Evolutionary conservation across 2,888 invertebrate genomes (phyloP).

Genomic region (Unio pictorum): DNA sequence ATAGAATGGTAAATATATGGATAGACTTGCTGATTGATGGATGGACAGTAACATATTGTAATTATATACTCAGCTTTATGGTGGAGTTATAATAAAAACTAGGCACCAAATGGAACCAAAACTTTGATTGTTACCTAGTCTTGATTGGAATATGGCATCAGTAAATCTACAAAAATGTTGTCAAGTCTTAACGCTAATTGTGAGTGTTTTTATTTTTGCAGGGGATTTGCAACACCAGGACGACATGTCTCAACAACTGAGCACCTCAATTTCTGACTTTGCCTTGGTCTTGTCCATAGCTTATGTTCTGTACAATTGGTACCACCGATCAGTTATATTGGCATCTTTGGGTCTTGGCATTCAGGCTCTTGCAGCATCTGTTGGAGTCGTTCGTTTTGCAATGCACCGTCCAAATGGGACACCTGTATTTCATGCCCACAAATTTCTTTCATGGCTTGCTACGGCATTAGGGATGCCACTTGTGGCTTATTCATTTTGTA

Average conservation of each 20-base stretch:
- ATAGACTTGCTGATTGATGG: too few species aligned
- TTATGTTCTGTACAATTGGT: constrained; percentile 46
- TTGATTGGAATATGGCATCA: too few species aligned
- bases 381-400: constrained; percentile 59
- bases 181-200: too few species aligned
- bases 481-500: constrained; percentile 57
- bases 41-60: too few species aligned
- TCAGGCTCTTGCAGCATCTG: constrained; percentile 58
- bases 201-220: constrained; percentile 3
- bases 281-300: constrained; percentile 53
- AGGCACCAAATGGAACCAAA: too few species aligned
- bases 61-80: too few species aligned
- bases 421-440: constrained; percentile 41
- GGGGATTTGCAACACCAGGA: not conserved
- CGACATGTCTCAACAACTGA: constrained; percentile 52
- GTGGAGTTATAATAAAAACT: too few species aligned
- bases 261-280: constrained; percentile 62
- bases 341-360: constrained; percentile 55
- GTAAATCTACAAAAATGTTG: too few species aligned
- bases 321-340: constrained; percentile 23
- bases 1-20: too few species aligned
- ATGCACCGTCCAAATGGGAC: constrained; percentile 41
- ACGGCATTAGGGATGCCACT: constrained; percentile 56
- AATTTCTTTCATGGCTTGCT: constrained; percentile 52
- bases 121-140: too few species aligned